Conservation (phyloP, 2,888 invertebrate genomes). For the Alsophila aescularia region DNA sequence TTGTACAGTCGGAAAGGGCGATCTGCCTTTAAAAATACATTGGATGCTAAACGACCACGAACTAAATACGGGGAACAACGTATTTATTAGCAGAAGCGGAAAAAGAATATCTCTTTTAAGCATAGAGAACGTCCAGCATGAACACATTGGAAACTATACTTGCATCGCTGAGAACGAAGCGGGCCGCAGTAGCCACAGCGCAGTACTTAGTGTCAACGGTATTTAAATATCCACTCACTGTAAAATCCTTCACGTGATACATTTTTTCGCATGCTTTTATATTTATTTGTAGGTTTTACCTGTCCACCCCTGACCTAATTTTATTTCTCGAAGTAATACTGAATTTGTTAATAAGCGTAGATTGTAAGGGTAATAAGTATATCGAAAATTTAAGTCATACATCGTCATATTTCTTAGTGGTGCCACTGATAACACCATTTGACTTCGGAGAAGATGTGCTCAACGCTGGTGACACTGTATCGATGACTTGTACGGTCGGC, state of each 20-base stretch:
- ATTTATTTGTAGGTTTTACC: background rate
- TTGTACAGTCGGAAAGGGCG: conserved; percentile 89
- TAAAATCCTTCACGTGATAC: conserved; percentile 14
- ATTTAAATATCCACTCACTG: conserved; percentile 33
- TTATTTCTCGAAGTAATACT: background rate
- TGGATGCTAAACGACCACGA: conserved; percentile 87
- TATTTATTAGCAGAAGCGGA: conserved; percentile 47
- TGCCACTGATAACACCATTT: conserved; percentile 89
- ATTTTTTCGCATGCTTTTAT: conserved; percentile 20
- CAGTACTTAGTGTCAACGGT: conserved; percentile 88
- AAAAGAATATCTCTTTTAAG: conserved; percentile 76
- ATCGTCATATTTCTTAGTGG: conserved; percentile 71
- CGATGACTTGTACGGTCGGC: conserved; percentile 87
- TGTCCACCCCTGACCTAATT: background rate
- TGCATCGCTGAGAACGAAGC: conserved; percentile 87
- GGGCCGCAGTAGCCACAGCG: conserved; percentile 85
- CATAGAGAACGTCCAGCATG: conserved; percentile 83
- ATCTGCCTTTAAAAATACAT: conserved; percentile 86
- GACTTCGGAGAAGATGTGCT: conserved; percentile 89
- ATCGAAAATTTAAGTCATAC: background rate
- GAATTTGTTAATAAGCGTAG: background rate
- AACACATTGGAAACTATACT: conserved; percentile 86
- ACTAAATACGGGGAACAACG: conserved; percentile 59
- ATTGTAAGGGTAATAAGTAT: background rate
- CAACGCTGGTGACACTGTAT: conserved; percentile 89